These are phyloP conservation scores for Mus pahari DNA, from an alignment of 2,113 vertebrate genomes.

Conservation along the genomic window DNA sequence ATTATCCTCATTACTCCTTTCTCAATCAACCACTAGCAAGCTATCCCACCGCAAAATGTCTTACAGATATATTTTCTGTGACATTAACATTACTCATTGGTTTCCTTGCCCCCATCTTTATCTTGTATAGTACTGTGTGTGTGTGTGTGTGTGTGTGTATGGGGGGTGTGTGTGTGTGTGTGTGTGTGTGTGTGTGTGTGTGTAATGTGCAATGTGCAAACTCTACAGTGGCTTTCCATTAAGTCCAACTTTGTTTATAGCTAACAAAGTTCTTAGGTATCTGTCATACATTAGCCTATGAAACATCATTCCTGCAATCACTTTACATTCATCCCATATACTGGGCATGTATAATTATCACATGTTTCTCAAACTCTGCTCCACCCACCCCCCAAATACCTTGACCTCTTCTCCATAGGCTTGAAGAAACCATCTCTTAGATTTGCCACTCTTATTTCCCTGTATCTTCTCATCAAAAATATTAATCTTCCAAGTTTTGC, in stretches of 20 bases:
- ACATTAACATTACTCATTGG: background rate
- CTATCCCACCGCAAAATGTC: background rate
- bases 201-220: background rate
- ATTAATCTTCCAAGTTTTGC: background rate
- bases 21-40: background rate
- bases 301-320: background rate
- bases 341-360: background rate
- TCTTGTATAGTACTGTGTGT: background rate
- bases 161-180: background rate
- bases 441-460: background rate
- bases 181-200: background rate
- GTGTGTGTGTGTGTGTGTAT: background rate
- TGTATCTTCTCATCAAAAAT: background rate
- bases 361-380: background rate
- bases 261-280: background rate
- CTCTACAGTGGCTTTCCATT: background rate
- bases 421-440: background rate
- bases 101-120: background rate
- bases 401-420: background rate
- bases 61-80: background rate
- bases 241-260: background rate
- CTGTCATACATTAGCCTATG: background rate
- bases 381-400: background rate
- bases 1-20: background rate
- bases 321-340: background rate